phyloP scores from a whole-genome alignment of 1,140 invertebrate species.

The Zelostemma sp. region DNA sequence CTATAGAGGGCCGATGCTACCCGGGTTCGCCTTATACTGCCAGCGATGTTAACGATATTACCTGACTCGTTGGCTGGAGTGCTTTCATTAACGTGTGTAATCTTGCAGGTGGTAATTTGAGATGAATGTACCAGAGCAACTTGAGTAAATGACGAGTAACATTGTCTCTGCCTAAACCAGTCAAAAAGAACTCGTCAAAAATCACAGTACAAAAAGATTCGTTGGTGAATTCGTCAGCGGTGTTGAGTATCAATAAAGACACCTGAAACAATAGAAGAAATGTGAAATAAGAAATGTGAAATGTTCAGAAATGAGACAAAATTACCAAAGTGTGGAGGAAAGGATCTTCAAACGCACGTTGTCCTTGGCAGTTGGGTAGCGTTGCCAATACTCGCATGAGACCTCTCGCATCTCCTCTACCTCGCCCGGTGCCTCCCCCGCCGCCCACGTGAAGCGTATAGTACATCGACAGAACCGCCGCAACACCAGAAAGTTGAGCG shows the following conservation, averaged over 20 bases:
- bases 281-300: conserved; percentile 4
- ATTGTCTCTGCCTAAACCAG: conserved; percentile 89
- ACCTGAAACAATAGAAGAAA: conserved; percentile 70
- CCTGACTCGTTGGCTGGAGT: conserved; percentile 82
- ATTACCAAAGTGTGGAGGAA: conserved; percentile 83
- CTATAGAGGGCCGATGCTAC: too few relatives aligned
- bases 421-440: conserved; percentile 80
- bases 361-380: conserved; percentile 90
- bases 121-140: conserved; percentile 92
- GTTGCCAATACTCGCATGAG: conserved; percentile 89
- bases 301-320: background rate
- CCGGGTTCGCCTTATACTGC: too few relatives aligned
- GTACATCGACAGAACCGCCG: conserved; percentile 94
- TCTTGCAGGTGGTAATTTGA: conserved; percentile 84
- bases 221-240: conserved; percentile 92
- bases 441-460: conserved; percentile 92
- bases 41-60: too few relatives aligned
- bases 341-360: conserved; percentile 94
- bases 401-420: conserved; percentile 84
- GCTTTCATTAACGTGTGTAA: conserved; percentile 88
- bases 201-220: conserved; percentile 96
- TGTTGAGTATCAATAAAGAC: conserved; percentile 83
- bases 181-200: conserved; percentile 97
- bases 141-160: conserved; percentile 94
- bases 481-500: conserved; percentile 89